Evolutionary conservation across 1,140 invertebrate species (phyloP).

Genomic region (Tetranychus urticae): DNA sequence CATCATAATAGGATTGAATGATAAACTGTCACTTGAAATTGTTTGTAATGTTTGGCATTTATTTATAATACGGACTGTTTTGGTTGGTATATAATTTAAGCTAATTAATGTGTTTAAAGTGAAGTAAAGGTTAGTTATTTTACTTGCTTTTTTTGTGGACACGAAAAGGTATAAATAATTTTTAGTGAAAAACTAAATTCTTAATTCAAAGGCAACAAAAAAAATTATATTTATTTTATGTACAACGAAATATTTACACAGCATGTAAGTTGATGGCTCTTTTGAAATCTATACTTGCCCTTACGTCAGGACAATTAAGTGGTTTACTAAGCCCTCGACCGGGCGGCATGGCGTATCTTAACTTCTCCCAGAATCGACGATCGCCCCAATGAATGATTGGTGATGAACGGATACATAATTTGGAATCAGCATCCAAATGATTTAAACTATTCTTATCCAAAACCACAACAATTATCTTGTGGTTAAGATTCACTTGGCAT

Average conservation of each 20-base stretch:
- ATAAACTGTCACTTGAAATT: too few species aligned
- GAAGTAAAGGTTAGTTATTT: too few species aligned
- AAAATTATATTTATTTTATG: background rate
- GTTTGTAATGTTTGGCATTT: too few species aligned
- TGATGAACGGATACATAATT: slow-evolving; percentile 10
- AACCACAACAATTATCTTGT: slow-evolving; percentile 52
- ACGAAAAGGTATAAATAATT: too few species aligned
- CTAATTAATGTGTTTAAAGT: too few species aligned
- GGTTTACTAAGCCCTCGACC: background rate
- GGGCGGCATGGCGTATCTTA: slow-evolving; percentile 55
- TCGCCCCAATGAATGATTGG: slow-evolving; percentile 53
- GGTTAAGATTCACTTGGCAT: slow-evolving; percentile 40
- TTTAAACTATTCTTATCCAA: slow-evolving; percentile 12
- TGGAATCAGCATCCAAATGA: slow-evolving; percentile 12
- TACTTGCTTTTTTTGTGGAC: too few species aligned
- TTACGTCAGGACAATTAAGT: slow-evolving; percentile 2
- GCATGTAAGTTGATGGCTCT: slow-evolving; percentile 1
- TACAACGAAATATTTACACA: background rate
- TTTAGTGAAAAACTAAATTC: too few species aligned
- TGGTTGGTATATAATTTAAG: too few species aligned
- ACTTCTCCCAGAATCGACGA: slow-evolving; percentile 77
- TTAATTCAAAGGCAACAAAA: too few species aligned
- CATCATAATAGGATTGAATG: too few species aligned
- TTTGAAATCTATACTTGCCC: slow-evolving; percentile 1
- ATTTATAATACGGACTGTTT: too few species aligned